Percentiles rank a stretch among this genome's conserved stretches.
phyloP scores from a whole-genome alignment of 2,888 invertebrate genomes.

The Cistogaster globosa region DNA sequence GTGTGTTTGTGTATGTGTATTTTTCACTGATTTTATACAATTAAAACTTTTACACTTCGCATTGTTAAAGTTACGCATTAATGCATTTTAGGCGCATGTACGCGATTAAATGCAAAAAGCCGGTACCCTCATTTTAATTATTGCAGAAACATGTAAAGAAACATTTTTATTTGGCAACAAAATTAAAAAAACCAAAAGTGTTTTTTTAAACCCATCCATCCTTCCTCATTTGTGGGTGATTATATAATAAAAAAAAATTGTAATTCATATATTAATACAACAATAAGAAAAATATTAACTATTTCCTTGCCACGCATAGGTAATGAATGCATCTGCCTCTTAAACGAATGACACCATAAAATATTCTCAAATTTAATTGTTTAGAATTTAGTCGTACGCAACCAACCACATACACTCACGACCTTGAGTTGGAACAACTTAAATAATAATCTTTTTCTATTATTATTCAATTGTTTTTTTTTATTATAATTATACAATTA shows the following conservation, averaged over 20 bases:
- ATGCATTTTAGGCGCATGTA: conserved; percentile 58
- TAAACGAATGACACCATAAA: conserved; percentile 44
- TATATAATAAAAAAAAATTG: background rate
- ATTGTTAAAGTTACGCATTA: conserved; percentile 63
- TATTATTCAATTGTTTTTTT: background rate
- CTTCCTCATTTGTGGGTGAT: background rate
- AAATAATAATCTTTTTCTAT: conserved; percentile 21
- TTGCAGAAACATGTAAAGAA: conserved; percentile 6
- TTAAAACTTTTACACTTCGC: background rate
- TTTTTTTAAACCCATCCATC: conserved; percentile 15
- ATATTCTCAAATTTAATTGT: background rate
- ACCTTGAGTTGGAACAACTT: conserved; percentile 46
- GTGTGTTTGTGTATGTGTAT: background rate
- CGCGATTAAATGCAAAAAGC: conserved; percentile 40
- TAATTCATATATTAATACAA: too few species aligned
- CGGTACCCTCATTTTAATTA: conserved; percentile 51
- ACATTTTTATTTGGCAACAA: conserved; percentile 13
- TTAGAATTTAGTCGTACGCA: conserved; percentile 45
- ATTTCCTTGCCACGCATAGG: too few species aligned
- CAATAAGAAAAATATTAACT: too few species aligned
- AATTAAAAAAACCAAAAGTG: conserved; percentile 37
- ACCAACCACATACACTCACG: conserved; percentile 22
- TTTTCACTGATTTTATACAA: background rate
- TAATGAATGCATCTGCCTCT: conserved; percentile 4
- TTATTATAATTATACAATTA: conserved; percentile 32